These are phyloP conservation scores for Sitta europaea DNA, from an alignment of 2,113 vertebrate species.

Conservation along the genomic window DNA sequence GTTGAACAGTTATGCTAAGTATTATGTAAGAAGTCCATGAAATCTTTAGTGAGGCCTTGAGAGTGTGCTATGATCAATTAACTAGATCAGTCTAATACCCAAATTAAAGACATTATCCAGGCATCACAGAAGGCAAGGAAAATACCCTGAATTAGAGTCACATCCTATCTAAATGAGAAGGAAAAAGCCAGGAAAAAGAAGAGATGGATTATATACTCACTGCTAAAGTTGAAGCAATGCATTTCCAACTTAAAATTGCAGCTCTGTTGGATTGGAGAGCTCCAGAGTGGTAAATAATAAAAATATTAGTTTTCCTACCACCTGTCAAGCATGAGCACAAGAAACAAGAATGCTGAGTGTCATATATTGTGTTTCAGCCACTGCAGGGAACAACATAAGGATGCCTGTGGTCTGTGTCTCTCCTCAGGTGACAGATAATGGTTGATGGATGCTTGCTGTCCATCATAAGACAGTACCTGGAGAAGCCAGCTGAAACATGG, in stretches of 20 bases:
- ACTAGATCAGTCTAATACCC: background rate
- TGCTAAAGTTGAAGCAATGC: background rate
- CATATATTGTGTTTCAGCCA: background rate
- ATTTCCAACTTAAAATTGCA: background rate
- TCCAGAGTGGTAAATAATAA: background rate
- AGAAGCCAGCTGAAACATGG: background rate
- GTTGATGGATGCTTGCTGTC: background rate
- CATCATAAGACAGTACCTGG: background rate
- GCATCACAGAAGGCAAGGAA: background rate
- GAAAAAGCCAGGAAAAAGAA: background rate
- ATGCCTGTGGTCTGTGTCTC: background rate
- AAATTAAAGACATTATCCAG: background rate
- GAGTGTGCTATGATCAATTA: background rate
- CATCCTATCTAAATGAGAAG: background rate
- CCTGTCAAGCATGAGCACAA: background rate
- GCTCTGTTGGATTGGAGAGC: background rate
- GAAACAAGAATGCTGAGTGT: background rate
- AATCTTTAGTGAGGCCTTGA: background rate
- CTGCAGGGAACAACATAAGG: background rate
- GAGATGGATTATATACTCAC: background rate
- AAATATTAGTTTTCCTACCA: background rate
- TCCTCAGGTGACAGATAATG: background rate
- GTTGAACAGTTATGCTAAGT: background rate
- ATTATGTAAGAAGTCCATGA: background rate
- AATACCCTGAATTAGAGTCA: background rate